Conservation (phyloP, 2,888 invertebrate species). For the Metacarcinus magister region DNA sequence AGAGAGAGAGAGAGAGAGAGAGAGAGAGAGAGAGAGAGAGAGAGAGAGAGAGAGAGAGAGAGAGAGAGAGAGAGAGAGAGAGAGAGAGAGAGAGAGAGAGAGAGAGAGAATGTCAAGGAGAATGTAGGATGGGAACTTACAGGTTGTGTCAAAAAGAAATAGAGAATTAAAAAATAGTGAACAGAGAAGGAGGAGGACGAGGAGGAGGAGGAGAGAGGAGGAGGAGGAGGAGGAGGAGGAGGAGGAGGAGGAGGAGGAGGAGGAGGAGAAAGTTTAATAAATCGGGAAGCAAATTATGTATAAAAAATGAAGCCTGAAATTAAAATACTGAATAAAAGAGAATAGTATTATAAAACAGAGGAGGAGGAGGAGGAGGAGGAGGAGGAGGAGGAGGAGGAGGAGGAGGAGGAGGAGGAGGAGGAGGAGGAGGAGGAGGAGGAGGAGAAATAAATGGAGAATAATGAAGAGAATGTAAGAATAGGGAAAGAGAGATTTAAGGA, state of each 20-base stretch:
- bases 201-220: no score
- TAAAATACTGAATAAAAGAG: background rate
- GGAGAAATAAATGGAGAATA: background rate
- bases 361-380: background rate
- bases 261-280: background rate
- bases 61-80: slow-evolving; percentile 48
- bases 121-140: background rate
- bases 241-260: background rate
- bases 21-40: background rate
- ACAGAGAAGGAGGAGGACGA: background rate
- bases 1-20: slow-evolving; percentile 26
- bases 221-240: background rate
- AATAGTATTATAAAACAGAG: background rate
- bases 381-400: background rate
- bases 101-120: slow-evolving; percentile 1
- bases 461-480: no score
- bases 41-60: slow-evolving; percentile 48
- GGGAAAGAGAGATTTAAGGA: no score
- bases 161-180: background rate
- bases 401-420: background rate
- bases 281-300: background rate
- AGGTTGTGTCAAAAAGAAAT: background rate
- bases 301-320: background rate
- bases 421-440: background rate
- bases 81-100: slow-evolving; percentile 26